phyloP scores from a whole-genome alignment of 1,140 invertebrate species.

The Latrodectus geometricus region DNA sequence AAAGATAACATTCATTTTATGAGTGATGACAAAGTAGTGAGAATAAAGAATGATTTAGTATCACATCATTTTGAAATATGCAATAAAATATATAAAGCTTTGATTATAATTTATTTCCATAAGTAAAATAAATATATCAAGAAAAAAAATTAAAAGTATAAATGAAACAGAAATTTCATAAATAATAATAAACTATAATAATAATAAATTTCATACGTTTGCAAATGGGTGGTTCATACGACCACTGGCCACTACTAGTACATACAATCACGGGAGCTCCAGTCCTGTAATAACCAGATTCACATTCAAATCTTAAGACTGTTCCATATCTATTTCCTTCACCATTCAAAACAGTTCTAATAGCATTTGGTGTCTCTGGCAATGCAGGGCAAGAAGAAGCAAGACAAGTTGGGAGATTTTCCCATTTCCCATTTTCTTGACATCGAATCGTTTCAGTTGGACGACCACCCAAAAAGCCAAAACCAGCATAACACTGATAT shows the following conservation, averaged over 20 bases:
- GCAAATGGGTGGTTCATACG: constrained; percentile 88
- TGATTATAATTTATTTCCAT: no score
- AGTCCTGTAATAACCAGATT: constrained; percentile 87
- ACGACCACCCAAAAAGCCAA: constrained; percentile 88
- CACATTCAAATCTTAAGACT: constrained; percentile 93
- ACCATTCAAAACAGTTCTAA: constrained; percentile 88
- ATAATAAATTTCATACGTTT: constrained; percentile 73
- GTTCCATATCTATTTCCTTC: constrained; percentile 94
- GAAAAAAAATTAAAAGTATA: no score
- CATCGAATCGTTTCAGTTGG: constrained; percentile 92
- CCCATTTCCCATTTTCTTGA: constrained; percentile 88
- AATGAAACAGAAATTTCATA: no score
- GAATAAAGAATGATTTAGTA: no score
- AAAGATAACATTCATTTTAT: no score
- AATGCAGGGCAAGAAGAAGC: constrained; percentile 92
- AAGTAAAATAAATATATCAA: no score
- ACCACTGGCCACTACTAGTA: constrained; percentile 97
- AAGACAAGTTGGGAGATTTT: constrained; percentile 88
- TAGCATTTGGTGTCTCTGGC: constrained; percentile 88
- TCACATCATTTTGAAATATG: no score
- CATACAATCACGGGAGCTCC: constrained; percentile 92
- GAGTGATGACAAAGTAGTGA: no score
- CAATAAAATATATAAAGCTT: no score
- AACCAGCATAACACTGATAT: constrained; percentile 96
- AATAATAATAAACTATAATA: no score